phyloP scores from a whole-genome alignment of 2,888 invertebrate species.

The Trachelus troglodyta region DNA sequence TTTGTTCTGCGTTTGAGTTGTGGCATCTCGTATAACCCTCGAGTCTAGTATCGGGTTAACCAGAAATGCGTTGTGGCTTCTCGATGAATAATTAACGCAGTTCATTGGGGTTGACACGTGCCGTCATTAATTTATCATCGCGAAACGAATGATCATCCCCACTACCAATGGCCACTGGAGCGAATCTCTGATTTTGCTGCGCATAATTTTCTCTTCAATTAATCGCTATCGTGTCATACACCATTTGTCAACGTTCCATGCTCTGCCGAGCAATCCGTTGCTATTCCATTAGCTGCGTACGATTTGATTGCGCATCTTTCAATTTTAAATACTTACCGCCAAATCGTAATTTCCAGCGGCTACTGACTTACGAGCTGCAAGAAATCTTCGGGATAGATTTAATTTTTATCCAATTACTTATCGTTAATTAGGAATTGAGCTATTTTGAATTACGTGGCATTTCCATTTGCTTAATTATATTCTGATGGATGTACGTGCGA shows the following conservation, averaged over 20 bases:
- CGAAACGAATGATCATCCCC: neutral
- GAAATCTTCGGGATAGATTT: neutral
- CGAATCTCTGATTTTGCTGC: neutral
- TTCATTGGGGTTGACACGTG: neutral
- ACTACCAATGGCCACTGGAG: neutral
- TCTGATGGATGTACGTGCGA: neutral
- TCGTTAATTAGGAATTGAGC: neutral
- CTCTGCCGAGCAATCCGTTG: neutral
- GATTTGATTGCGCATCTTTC: neutral
- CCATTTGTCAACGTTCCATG: neutral
- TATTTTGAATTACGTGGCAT: neutral
- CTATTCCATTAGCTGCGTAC: neutral
- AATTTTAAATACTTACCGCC: neutral
- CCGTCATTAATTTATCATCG: neutral
- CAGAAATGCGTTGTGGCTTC: neutral
- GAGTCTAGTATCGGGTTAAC: neutral
- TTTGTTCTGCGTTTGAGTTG: too few species aligned
- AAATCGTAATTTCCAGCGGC: neutral
- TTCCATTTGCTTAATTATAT: neutral
- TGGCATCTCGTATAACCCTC: too few species aligned
- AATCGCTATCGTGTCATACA: neutral
- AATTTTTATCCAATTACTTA: neutral
- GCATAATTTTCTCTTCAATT: neutral
- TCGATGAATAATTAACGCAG: neutral
- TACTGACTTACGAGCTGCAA: neutral